Percentiles rank a stretch among this genome's conserved stretches.
phyloP scores from a whole-genome alignment of 2,888 invertebrate genomes.

The Pristionchus exspectatus region DNA sequence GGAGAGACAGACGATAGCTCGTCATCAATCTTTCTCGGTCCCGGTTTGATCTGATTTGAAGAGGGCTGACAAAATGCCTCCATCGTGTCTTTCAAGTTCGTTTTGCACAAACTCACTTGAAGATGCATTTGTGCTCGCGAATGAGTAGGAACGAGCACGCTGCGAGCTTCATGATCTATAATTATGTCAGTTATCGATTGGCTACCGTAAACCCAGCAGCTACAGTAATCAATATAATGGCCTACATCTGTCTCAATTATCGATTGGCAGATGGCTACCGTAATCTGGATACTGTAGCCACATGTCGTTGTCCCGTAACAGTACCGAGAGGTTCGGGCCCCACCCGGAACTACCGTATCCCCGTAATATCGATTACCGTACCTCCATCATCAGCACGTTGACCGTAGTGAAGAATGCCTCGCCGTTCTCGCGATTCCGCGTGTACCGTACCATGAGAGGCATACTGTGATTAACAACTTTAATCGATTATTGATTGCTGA shows the following conservation, averaged over 20 bases:
- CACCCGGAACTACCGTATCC: neutral
- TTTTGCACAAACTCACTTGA: neutral
- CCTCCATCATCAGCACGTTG: slow-evolving; percentile 78
- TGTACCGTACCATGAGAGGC: slow-evolving; percentile 76
- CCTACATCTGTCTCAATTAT: too few relatives aligned
- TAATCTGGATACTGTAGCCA: too few relatives aligned
- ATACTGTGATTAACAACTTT: slow-evolving; percentile 69
- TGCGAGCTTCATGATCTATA: slow-evolving; percentile 37
- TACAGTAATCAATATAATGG: too few relatives aligned
- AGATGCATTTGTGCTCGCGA: slow-evolving; percentile 36
- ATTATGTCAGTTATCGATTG: neutral
- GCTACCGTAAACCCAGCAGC: too few relatives aligned
- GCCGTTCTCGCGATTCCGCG: slow-evolving; percentile 68
- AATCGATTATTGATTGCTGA: neutral
- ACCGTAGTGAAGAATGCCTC: slow-evolving; percentile 77
- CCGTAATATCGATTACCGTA: slow-evolving; percentile 50
- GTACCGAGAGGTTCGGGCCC: too few relatives aligned
- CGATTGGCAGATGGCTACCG: too few relatives aligned
- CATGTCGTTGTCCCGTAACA: too few relatives aligned
- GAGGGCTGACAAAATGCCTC: too few relatives aligned
- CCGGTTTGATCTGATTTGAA: too few relatives aligned
- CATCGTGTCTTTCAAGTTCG: too few relatives aligned
- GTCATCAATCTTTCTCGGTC: too few relatives aligned
- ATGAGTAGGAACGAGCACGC: slow-evolving; percentile 51
- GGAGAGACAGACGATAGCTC: too few relatives aligned